A percentile compares a stretch with the other conserved stretches of the same genome.
Evolutionary conservation across 2,113 vertebrate species (phyloP).

Genomic region (Rhegmatorhina hoffmannsi): DNA sequence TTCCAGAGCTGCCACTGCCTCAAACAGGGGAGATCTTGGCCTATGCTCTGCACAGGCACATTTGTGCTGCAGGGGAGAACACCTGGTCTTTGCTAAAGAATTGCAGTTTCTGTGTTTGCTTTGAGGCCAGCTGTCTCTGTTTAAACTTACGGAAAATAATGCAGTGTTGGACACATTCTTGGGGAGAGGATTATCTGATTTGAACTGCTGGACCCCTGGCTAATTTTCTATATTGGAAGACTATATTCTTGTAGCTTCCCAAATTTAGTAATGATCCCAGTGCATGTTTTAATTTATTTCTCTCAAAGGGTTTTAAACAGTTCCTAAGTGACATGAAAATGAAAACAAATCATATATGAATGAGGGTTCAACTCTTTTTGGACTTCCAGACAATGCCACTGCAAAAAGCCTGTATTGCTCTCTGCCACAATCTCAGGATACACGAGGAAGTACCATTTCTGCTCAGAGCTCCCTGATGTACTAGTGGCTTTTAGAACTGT

Average conservation of each 20-base stretch:
- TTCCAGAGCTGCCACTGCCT: neutral
- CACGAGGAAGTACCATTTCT: neutral
- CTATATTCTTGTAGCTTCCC: neutral
- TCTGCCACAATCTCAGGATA: neutral
- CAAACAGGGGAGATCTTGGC: no score
- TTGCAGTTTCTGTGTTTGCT: neutral
- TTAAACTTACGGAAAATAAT: neutral
- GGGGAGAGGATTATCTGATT: neutral
- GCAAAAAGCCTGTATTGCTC: neutral
- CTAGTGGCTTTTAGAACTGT: neutral
- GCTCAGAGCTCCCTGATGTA: neutral
- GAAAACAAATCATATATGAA: constrained; percentile 3
- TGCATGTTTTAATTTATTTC: neutral
- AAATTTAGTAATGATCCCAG: neutral
- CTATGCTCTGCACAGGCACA: neutral
- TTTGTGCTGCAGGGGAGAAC: neutral
- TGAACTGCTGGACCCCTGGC: neutral
- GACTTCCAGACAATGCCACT: neutral
- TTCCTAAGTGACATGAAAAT: constrained; percentile 1
- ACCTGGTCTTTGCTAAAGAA: neutral
- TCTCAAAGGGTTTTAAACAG: neutral
- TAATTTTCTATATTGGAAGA: neutral
- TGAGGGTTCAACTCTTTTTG: neutral
- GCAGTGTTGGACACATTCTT: neutral
- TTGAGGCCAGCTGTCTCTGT: neutral